Evolutionary conservation across 1,140 invertebrate species (phyloP), one percentile per base, ranked within the genome.

Genomic region (Heterodera carotae): DNA sequence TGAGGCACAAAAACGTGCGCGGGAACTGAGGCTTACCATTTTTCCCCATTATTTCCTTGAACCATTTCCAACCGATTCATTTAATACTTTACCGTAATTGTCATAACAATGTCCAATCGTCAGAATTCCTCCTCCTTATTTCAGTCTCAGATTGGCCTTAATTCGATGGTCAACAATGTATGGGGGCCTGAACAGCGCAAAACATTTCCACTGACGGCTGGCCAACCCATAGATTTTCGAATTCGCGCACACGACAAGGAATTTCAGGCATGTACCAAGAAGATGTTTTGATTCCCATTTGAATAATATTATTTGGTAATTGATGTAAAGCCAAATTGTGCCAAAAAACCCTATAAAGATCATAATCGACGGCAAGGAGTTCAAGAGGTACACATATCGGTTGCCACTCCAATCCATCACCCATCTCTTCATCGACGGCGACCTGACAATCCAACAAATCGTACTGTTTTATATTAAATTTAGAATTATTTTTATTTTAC

Each of bases 131-230:
- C 8, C 29, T 3, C 59, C 22, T 62, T 62, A 4, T 7, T 22
- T 8, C 98, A 98, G 90, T 15, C 82, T 36, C n/a, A 83, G 79
- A 80, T 84, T 31, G 59, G 76, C 22, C 34, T 85, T 15, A 81
- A 81, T 64, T 64, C 69, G 25, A 84, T 81, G 39, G 67, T 76
- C 68, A 87, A 87, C 48, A 84, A 84, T 39, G 83, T 86, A 66
- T 86, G 85, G 85, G 86, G 86, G 64, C 88, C 88, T 53, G 85
- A 86, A 80, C 82, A 86, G 76, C 81, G 85, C 62, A 88, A 86
- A 78, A 77, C 74, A 12, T 80, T 77, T 59, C 86, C 85, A 27
- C 79, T 86, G 79, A 87, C 88, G 78, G 76, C 79, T 48, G 84
- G 84, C 39, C 83, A 86, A 48, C 76, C 77, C 36, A 86, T 86